Evolutionary conservation across 2,797 vertebrate species (phyloP), one percentile per base, ranked within the genome.

Genomic region (Babyrousa celebensis): DNA sequence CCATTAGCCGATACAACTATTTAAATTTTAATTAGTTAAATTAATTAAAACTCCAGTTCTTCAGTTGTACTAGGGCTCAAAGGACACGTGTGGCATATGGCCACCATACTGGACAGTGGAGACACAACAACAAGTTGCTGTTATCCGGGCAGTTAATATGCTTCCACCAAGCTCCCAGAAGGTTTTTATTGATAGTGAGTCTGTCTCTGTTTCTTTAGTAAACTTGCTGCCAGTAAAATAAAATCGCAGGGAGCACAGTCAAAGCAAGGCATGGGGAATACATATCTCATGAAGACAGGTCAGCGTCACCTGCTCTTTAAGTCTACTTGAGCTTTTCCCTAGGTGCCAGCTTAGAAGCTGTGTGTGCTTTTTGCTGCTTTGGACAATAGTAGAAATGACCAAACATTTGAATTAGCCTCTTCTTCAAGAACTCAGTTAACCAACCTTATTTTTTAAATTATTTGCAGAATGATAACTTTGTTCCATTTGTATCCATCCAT

Each of bases 231-330:
- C 48, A 52, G 6, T 27, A 65, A 71, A 86, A 63, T 20, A 12
- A 89, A 56, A 90, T 25, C 8, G 1, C 10, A 6, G 2, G 36
- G 29, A 74, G 29, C n/a, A 21, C 56, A 20, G n/a, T 20, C 21
- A 56, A 54, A 70, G 23, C 9, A 12, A 36, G 32, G 58, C 7
- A 0, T 48, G 32, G 11, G 40, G 18, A 23, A 74, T 27, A 23
- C 2, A 63, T 36, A 23, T 3, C 6, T 6, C 27, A 15, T 8
- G 14, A 17, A 23, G 0, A 2, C 21, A 3, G 2, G 27, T 5
- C 43, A 58, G 21, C 1, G 5, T 5, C 12, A 58, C 17, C 16
- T 1, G 29, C 71, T 75, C 36, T 17, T 11, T 16, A 18, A 40
- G 5, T 23, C 75, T 15, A 67, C 3, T 25, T 18, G 11, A 14